These are phyloP conservation scores for Crenichthys baileyi DNA, from an alignment of 2,797 vertebrate genomes.

Conservation along the genomic window DNA sequence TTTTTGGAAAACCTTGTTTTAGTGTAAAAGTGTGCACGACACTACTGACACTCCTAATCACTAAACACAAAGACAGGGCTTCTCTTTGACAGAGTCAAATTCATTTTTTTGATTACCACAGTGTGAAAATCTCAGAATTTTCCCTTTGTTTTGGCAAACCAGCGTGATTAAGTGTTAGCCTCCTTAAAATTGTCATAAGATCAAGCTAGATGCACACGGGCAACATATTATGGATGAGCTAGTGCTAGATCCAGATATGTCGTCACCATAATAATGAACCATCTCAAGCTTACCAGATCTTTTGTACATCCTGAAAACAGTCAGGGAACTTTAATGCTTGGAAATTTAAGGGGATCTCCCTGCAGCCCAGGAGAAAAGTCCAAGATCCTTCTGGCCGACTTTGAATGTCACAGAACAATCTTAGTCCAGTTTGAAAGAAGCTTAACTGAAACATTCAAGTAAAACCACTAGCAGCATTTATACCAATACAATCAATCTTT, in stretches of 20 bases:
- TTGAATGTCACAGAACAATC: not conserved
- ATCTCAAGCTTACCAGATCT: not conserved
- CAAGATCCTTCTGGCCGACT: not conserved
- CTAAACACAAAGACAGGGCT: not conserved
- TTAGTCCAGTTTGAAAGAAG: not conserved
- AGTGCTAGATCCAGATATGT: too few relatives aligned
- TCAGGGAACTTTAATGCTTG: too few relatives aligned
- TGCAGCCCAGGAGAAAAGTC: too few relatives aligned
- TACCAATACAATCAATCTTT: not conserved
- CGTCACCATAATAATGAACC: not conserved
- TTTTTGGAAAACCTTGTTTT: not conserved
- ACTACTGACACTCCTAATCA: not conserved
- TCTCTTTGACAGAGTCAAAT: not conserved
- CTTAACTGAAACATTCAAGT: not conserved
- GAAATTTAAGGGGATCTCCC: not conserved
- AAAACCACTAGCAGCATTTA: not conserved
- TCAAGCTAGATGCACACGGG: not conserved
- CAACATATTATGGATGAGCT: not conserved
- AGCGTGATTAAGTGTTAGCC: not conserved
- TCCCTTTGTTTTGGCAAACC: not conserved
- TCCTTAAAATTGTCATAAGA: not conserved
- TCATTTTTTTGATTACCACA: not conserved
- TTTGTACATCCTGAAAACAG: too few relatives aligned
- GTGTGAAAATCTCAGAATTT: not conserved
- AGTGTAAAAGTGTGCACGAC: not conserved